phyloP scores from a whole-genome alignment of 2,113 vertebrate species.

The Willisornis vidua region DNA sequence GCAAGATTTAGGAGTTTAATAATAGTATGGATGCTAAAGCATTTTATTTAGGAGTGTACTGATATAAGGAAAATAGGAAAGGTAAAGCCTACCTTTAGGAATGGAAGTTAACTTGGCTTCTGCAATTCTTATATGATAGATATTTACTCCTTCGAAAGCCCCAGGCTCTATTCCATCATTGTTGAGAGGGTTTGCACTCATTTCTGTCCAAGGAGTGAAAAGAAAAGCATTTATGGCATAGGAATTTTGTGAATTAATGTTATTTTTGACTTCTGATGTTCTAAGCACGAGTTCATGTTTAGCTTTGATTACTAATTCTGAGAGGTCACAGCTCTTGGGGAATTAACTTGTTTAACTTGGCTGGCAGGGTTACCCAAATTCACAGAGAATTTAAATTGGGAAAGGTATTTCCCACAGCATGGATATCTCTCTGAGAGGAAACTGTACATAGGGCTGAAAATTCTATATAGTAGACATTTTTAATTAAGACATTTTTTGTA shows the following conservation, averaged over 20 bases:
- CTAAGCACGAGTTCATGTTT: neutral
- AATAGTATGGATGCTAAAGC: neutral
- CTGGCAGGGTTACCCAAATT: neutral
- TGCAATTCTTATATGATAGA: constrained; percentile 92
- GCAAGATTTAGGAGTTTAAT: neutral
- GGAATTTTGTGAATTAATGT: neutral
- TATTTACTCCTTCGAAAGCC: constrained; percentile 89
- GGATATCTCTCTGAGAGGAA: neutral
- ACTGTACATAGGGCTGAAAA: neutral
- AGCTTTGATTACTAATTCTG: neutral
- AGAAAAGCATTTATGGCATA: neutral
- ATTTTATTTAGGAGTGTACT: neutral
- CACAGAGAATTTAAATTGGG: neutral
- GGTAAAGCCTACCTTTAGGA: constrained; percentile 87
- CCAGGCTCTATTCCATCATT: constrained; percentile 90
- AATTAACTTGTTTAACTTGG: neutral
- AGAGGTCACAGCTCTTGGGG: neutral
- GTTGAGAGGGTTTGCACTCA: constrained; percentile 94
- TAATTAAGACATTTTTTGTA: neutral
- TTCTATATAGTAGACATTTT: neutral
- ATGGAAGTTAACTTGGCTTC: constrained; percentile 91
- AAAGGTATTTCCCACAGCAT: neutral
- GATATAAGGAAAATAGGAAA: neutral
- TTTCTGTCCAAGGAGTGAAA: constrained; percentile 75
- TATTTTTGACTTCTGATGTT: neutral